Base-by-base conservation (phyloP, 2,888 invertebrate species). In the Pammene fasciana region DNA sequence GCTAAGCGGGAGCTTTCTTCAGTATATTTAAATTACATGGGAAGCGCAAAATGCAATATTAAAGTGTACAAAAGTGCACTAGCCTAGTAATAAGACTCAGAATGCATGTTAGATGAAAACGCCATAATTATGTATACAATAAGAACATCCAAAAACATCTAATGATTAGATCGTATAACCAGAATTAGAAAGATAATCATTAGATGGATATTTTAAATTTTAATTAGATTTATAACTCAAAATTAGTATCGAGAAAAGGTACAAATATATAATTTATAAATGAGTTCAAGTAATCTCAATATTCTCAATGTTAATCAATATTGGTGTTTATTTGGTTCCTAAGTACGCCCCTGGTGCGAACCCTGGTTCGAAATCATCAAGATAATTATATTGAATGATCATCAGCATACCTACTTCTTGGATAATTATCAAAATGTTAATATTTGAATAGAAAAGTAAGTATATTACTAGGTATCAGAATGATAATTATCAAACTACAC, bases 241-340 rank as follows among this genome's bases (percentile, higher is more conserved):
- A 48, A 56, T 67, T 61, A 67, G 41, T 67, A 16, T 55, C 48
- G 14, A 61, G 11, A 61, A 50, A 48, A 46, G 38, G 46, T 36
- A 46, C 1, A 41, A 34, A 38, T 45, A 46, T 46, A 46, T 38
- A 38, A 46, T 14, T 9, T 16, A 61, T 43, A 65, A 61, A 77
- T 74, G 80, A 79, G 80, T 79, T 81, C 77, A 76, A 67, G 72
- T 81, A 80, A 80, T 81, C 78, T 80, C 80, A 76, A 78, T 71
- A 60, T 70, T 81, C 78, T 80, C 80, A 76, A 78, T 71, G 64
- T 70, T 46, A 67, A 64, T 56, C 64, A 57, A 66, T 38, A 62
- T 38, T 54, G 52, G 36, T 57, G 50, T 50, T 68, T 18, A 50
- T 7, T 68, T 64, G 43, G 26, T 48, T 54, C 10, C 57, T n/a